phyloP scores from a whole-genome alignment of 2,797 vertebrate genomes.

The Platalea minor region DNA sequence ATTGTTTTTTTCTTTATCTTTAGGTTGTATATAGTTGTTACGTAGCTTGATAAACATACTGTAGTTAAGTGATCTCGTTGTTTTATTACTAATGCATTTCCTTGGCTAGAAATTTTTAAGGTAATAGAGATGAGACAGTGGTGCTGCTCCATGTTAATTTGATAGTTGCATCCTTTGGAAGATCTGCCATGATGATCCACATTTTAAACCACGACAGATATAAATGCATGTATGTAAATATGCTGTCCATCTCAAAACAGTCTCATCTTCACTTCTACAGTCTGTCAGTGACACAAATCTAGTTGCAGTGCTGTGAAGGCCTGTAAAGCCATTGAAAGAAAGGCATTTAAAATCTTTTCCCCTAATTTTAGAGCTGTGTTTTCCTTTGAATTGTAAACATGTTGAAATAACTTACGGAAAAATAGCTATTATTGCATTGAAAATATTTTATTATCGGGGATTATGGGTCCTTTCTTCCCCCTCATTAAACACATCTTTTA shows the following conservation, averaged over 20 bases:
- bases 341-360: not conserved
- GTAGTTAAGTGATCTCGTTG: not conserved
- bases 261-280: not conserved
- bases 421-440: not conserved
- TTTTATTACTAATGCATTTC: not conserved
- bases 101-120: not conserved
- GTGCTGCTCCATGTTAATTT: not conserved
- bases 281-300: not conserved
- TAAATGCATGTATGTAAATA: not conserved
- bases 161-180: not conserved
- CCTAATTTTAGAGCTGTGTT: not conserved
- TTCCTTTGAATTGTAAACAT: not conserved
- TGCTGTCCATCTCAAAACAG: not conserved
- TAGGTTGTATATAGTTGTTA: not conserved
- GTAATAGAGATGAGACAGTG: not conserved
- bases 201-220: not conserved
- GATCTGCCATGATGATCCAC: not conserved
- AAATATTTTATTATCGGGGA: not conserved
- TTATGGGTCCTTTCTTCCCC: not conserved
- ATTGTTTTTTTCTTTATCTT: not conserved
- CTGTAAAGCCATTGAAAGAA: not conserved
- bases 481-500: not conserved
- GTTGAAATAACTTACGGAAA: not conserved
- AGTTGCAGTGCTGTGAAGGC: not conserved
- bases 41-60: not conserved